Base-by-base conservation (phyloP, 2,113 vertebrate species). In the Lepus americanus region DNA sequence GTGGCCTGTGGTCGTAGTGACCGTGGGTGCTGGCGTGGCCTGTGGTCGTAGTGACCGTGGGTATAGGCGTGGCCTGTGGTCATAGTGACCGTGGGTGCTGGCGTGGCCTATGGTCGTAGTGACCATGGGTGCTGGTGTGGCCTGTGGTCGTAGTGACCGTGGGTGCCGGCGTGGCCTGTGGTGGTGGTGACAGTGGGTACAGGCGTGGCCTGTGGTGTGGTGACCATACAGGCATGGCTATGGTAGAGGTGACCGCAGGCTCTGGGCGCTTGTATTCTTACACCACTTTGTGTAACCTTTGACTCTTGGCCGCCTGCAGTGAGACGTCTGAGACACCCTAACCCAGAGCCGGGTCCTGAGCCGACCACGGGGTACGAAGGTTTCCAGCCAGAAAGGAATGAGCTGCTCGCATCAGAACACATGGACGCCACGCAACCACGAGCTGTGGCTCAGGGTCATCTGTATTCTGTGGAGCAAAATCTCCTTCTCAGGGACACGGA, bases 271-370 rank as follows among this genome's bases (percentile, higher is more conserved):
- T 53, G 20, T 89, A 82, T 93, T 96, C 92, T 97, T 96, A 44
- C 25, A 85, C 96, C 96, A 95, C 94, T 90, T 92, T 80, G 78
- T 74, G 94, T 86, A 89, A 19, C 70, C 64, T 95, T 55, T 87
- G 94, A 94, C 83, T 94, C 77, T 87, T 96, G 87, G 85, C 91
- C 90, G 87, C 85, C 79, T 96, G 90, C 49, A 14, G 87, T 80
- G 96, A 95, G 94, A 95, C 90, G 91, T 92, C 97, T 97, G 93
- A 95, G 93, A 90, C 96, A 97, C 31, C 91, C 89, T 94, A 96
- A 96, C 96, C 91, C 96, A 94, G 92, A 97, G 92, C 96, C 89
- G 79, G 90, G 0, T 96, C 96, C 97, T 93, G 66, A 73, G 69
- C 3, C 66, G 67, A 94, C 95, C 96, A 90, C 92, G 72, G 72